Conservation (phyloP, 2,113 vertebrate species). For the Myodes glareolus region DNA sequence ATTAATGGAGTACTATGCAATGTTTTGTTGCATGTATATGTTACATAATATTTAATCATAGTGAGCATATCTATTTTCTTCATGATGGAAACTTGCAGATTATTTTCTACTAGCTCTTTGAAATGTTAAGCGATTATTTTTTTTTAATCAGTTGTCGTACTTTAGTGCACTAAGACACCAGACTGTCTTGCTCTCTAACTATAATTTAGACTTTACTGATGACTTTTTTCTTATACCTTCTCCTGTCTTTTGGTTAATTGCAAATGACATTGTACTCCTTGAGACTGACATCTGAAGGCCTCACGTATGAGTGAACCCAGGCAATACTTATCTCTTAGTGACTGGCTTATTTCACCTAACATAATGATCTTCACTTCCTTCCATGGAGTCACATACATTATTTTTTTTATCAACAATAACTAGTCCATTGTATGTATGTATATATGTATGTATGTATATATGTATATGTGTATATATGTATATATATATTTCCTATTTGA, state of each 20-base stretch:
- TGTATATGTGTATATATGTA: background rate
- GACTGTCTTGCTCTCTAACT: background rate
- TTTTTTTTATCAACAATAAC: background rate
- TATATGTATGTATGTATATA: background rate
- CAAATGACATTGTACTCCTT: background rate
- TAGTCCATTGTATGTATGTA: background rate
- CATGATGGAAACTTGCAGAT: background rate
- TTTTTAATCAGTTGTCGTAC: background rate
- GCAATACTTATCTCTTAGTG: background rate
- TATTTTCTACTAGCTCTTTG: background rate
- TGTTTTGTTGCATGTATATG: background rate
- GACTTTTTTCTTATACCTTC: background rate
- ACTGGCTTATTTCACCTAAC: background rate
- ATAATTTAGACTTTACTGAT: background rate
- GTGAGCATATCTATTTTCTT: background rate
- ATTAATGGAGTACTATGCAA: background rate
- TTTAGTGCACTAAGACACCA: background rate
- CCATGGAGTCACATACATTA: too few relatives aligned
- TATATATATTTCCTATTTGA: background rate
- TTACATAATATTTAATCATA: background rate
- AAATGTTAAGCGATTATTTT: background rate
- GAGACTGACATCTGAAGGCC: background rate
- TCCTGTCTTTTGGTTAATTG: background rate
- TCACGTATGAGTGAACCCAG: too few relatives aligned
- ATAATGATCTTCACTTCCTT: background rate